A percentile compares a stretch with the other conserved stretches of the same genome.
Conservation (phyloP, 2,113 vertebrate genomes). For the Eonycteris spelaea region DNA sequence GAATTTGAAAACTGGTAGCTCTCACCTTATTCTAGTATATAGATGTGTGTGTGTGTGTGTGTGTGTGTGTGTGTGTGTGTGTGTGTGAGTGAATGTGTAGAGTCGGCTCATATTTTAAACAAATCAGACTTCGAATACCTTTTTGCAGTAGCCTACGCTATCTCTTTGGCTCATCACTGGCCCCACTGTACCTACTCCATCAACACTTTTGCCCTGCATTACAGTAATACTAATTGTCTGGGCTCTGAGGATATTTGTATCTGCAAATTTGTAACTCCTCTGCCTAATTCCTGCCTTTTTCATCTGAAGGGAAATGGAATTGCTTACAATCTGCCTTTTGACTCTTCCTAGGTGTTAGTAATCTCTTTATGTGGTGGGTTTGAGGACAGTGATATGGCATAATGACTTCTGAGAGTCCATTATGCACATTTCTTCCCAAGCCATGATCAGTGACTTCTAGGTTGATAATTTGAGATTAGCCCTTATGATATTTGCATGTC, state of each 20-base stretch:
- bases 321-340: not conserved
- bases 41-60: not conserved
- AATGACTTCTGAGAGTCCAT: not conserved
- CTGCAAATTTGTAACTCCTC: not conserved
- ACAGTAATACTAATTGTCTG: not conserved
- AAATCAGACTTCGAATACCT: not conserved
- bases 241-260: not conserved
- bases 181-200: not conserved
- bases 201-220: not conserved
- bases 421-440: not conserved
- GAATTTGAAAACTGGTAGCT: not conserved
- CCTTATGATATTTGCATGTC: not conserved
- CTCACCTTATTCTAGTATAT: not conserved
- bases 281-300: not conserved
- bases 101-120: not conserved
- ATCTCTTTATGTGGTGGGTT: not conserved
- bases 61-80: not conserved
- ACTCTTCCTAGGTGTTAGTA: not conserved
- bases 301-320: not conserved
- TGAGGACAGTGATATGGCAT: not conserved
- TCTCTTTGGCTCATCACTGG: not conserved
- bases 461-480: not conserved
- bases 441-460: not conserved
- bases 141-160: not conserved
- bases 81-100: not conserved